phyloP scores from a whole-genome alignment of 2,888 invertebrate genomes.

The Caenorhabditis sp. region DNA sequence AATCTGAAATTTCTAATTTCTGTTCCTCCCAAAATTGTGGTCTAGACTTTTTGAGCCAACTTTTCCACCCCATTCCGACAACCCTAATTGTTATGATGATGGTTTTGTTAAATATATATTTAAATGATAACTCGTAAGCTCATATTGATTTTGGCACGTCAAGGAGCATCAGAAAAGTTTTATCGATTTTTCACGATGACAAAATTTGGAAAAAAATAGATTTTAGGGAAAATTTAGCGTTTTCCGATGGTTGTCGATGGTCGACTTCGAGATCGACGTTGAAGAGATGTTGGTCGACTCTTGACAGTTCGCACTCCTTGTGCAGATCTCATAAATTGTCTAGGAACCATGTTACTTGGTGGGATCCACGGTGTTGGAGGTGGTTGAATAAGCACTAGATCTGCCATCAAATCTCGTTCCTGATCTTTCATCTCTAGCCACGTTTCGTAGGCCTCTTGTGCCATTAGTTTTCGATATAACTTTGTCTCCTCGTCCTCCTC shows the following conservation, averaged over 20 bases:
- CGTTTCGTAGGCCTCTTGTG: slow-evolving; percentile 44
- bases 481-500: slow-evolving; percentile 14
- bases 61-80: too few relatives aligned
- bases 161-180: too few relatives aligned
- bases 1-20: too few relatives aligned
- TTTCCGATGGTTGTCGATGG: neutral
- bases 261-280: neutral
- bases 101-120: slow-evolving; percentile 8
- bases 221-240: too few relatives aligned
- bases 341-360: slow-evolving; percentile 42
- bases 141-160: too few relatives aligned
- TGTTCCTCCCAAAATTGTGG: too few relatives aligned
- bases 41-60: too few relatives aligned
- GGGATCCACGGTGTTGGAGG: slow-evolving; percentile 48
- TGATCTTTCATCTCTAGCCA: slow-evolving; percentile 46
- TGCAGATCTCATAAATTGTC: slow-evolving; percentile 13
- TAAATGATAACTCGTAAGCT: too few relatives aligned
- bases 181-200: too few relatives aligned
- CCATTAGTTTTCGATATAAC: slow-evolving; percentile 20
- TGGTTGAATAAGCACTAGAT: slow-evolving; percentile 23
- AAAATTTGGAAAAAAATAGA: too few relatives aligned
- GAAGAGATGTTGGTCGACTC: slow-evolving; percentile 3
- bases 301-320: neutral
- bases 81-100: neutral
- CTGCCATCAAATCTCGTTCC: slow-evolving; percentile 25